Base-by-base conservation (phyloP, 2,888 invertebrate species). In the Diabrotica balteata region DNA sequence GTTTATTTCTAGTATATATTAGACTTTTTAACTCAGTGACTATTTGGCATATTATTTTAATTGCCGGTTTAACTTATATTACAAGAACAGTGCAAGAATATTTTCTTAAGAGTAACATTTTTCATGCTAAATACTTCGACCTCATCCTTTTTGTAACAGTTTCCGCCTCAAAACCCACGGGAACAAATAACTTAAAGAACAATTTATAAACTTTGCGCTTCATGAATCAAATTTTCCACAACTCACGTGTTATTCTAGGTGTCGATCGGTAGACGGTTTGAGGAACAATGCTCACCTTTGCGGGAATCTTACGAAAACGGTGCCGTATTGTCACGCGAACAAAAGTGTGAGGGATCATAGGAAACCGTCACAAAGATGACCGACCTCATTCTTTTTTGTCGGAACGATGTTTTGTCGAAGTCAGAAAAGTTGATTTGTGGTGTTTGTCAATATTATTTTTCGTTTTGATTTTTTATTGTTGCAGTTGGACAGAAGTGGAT, bases 231-330 rank as follows among this genome's bases (percentile, higher is more conserved):
- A 64, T 61, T 75, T 74, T 72, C 68, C 71, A 54, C 68, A 68
- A 69, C 70, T 76, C 75, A 73, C 77, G 72, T 75, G 76, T 75
- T 70, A 64, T 68, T 72, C 74, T 73, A 77, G 78, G 76, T 76
- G 77, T 75, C 76, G 77, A 73, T 70, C 74, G 72, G 72, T 74
- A 75, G 74, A 77, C 75, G 75, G 4, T 77, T 75, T 76, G 73
- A 69, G 68, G 74, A 77, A 77, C 76, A 77, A 75, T 76, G 77
- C 76, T 63, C 73, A 75, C 74, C 78, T 78, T 75, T 75, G 68
- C 63, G 67, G 66, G 46, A 46, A 53, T 49, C 49, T 64, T 57
- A 17, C 44, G 45, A 57, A 11, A 52, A 57, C 55, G 55, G 43
- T 45, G n/a, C 54, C 63, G 57, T 17, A 63, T 63, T 63, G 63